phyloP scores from a whole-genome alignment of 1,140 invertebrate genomes.

The Drosophila ercepeae region DNA sequence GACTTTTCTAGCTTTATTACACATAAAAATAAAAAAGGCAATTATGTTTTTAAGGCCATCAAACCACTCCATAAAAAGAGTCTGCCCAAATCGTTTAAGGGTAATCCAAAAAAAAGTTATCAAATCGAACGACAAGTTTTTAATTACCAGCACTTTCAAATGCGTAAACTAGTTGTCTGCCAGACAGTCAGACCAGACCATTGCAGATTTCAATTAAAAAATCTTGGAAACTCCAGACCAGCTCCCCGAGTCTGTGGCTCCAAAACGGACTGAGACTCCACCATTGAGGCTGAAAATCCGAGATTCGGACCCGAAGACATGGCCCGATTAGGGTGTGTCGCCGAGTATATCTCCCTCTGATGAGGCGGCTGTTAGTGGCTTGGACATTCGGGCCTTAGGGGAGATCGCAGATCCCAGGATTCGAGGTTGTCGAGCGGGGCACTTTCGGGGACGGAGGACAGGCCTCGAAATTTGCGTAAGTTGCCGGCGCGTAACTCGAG shows the following conservation, averaged over 20 bases:
- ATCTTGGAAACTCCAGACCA: conserved; percentile 31
- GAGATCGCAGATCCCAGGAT: conserved; percentile 17
- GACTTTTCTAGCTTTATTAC: not conserved
- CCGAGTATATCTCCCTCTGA: conserved; percentile 59
- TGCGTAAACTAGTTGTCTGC: conserved; percentile 74
- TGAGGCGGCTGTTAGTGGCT: conserved; percentile 31
- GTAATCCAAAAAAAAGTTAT: conserved; percentile 54
- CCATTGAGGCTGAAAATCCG: conserved; percentile 4
- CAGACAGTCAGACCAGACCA: conserved; percentile 40
- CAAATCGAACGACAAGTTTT: conserved; percentile 76
- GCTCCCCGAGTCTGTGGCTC: conserved; percentile 4
- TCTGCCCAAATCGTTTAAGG: conserved; percentile 17
- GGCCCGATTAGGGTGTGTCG: conserved; percentile 70
- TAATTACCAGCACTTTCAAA: conserved; percentile 78
- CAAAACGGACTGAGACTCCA: not conserved
- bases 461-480: conserved; percentile 71
- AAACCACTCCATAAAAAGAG: conserved; percentile 2
- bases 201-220: conserved; percentile 76
- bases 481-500: conserved; percentile 59
- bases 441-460: conserved; percentile 27
- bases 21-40: conserved; percentile 1
- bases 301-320: conserved; percentile 42
- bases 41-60: conserved; percentile 1
- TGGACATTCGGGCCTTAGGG: conserved; percentile 31
- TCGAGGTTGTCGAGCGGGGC: conserved; percentile 19